These are phyloP conservation scores for Malthinus flaveolus DNA, from an alignment of 2,888 invertebrate species.

Conservation along the genomic window DNA sequence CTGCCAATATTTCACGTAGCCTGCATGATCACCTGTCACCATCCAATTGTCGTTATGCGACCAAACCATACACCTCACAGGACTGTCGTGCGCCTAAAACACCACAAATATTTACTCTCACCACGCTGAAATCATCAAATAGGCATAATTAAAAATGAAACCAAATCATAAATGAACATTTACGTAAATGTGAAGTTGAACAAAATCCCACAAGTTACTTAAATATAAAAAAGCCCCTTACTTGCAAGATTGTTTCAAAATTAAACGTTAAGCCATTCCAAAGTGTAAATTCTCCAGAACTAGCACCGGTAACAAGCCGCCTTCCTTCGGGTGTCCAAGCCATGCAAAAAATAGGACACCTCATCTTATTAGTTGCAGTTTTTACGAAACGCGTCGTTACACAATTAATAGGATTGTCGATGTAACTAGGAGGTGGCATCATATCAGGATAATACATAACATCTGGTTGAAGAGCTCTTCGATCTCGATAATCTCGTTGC, in stretches of 20 bases:
- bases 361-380: constrained; percentile 99
- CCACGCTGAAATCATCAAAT: no score
- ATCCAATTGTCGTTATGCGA: constrained; percentile 99
- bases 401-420: constrained; percentile 95
- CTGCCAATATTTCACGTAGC: constrained; percentile 99
- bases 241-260: constrained; percentile 99
- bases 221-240: constrained; percentile 53
- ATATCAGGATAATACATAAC: constrained; percentile 92
- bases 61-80: constrained; percentile 99
- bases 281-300: constrained; percentile 98
- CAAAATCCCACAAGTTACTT: constrained; percentile 48
- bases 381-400: constrained; percentile 94
- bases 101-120: constrained; percentile 15
- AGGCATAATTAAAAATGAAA: no score
- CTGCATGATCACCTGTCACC: constrained; percentile 98
- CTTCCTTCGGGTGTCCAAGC: constrained; percentile 99
- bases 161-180: no score
- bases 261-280: constrained; percentile 99
- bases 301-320: constrained; percentile 96
- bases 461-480: constrained; percentile 90
- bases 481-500: constrained; percentile 91
- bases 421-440: constrained; percentile 90
- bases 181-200: no score
- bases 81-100: constrained; percentile 94
- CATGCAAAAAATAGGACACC: constrained; percentile 98